phyloP scores from a whole-genome alignment of 2,797 vertebrate species.

The Erpetoichthys calabaricus region DNA sequence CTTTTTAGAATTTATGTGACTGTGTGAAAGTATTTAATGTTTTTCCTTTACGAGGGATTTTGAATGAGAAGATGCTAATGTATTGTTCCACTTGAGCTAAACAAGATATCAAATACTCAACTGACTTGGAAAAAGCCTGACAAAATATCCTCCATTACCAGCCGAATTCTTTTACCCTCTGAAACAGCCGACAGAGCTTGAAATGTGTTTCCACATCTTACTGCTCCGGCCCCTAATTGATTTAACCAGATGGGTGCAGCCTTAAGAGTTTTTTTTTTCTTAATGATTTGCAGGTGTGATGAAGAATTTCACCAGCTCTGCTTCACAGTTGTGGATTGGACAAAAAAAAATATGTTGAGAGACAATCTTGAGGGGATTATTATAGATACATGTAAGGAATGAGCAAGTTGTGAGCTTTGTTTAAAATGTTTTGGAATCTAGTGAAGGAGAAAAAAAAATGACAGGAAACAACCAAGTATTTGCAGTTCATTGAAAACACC shows the following conservation, averaged over 20 bases:
- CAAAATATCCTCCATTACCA: background rate
- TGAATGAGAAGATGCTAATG: background rate
- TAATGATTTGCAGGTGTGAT: background rate
- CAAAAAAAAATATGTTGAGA: too few relatives aligned
- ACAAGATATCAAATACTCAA: constrained; percentile 2
- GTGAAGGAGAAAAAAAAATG: too few relatives aligned
- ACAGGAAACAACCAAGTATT: too few relatives aligned
- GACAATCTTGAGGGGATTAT: too few relatives aligned
- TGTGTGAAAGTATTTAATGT: background rate
- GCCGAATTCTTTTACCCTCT: background rate
- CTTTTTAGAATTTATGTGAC: too few relatives aligned
- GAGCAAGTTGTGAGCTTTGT: too few relatives aligned
- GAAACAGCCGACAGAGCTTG: background rate
- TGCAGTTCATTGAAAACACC: too few relatives aligned
- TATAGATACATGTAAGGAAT: too few relatives aligned
- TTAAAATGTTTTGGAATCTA: too few relatives aligned
- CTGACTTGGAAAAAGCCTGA: background rate
- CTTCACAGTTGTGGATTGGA: too few relatives aligned
- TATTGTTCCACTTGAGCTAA: constrained; percentile 1
- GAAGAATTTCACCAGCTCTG: too few relatives aligned
- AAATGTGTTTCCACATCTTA: background rate
- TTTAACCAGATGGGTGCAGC: background rate
- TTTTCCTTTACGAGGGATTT: constrained; percentile 1
- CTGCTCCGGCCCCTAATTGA: background rate
- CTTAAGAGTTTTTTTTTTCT: background rate